A percentile compares a stretch with the other conserved stretches of the same genome.
Evolutionary conservation across 2,888 invertebrate species (phyloP).

Genomic region (Synanthedon tipuliformis): DNA sequence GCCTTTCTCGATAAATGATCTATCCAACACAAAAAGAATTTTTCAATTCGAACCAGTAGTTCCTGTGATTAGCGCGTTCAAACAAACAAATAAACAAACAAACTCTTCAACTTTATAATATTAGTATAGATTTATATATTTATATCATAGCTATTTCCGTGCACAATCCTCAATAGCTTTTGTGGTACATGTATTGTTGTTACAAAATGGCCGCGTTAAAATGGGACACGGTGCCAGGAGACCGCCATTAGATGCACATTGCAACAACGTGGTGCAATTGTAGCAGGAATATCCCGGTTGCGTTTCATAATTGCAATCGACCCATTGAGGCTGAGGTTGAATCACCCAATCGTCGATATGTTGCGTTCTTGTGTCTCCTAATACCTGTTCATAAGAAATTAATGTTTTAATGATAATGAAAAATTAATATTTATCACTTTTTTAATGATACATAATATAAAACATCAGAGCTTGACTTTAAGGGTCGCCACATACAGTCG

Average conservation of each 20-base stretch:
- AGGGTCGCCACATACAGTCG: too few species aligned
- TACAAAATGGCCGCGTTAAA: not conserved
- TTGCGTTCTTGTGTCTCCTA: not conserved
- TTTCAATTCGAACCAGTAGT: too few species aligned
- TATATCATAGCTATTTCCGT: not conserved
- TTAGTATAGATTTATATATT: too few species aligned
- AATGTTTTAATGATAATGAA: not conserved
- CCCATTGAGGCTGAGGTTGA: not conserved
- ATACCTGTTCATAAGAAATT: not conserved
- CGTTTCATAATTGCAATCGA: constrained; percentile 1
- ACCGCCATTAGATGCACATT: constrained; percentile 1
- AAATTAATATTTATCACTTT: too few species aligned
- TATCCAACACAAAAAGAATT: too few species aligned
- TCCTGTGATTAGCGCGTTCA: too few species aligned
- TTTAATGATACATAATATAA: too few species aligned
- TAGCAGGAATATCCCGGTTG: constrained; percentile 1
- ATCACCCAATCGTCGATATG: constrained; percentile 3
- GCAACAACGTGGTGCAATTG: constrained; percentile 1
- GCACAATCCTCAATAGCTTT: not conserved
- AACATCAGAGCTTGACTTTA: too few species aligned
- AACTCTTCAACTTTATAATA: too few species aligned
- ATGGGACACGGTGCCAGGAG: constrained; percentile 1
- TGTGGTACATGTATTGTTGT: not conserved
- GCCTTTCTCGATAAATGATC: too few species aligned
- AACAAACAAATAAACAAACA: too few species aligned